Evolutionary conservation across 2,797 vertebrate species (phyloP).

Genomic region (Urophycis tenuis): DNA sequence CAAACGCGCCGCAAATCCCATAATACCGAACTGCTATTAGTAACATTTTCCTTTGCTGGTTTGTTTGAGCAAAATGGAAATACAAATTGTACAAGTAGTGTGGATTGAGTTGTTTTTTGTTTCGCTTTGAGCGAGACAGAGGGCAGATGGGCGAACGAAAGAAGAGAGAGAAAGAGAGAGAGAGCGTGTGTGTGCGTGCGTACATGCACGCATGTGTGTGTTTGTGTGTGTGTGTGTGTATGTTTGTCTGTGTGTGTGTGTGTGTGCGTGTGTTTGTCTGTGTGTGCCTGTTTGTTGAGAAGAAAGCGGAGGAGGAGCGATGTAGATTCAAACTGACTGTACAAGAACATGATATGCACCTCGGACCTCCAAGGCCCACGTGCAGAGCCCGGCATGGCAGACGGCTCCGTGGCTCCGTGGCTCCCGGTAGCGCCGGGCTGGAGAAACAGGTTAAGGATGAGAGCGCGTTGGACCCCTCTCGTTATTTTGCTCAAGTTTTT

Average conservation of each 20-base stretch:
- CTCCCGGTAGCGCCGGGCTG: background rate
- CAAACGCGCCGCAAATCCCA: constrained; percentile 9
- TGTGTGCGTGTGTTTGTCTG: background rate
- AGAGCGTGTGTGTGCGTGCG: background rate
- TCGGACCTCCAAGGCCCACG: background rate
- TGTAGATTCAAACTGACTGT: background rate
- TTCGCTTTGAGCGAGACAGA: background rate
- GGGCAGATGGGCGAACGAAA: background rate
- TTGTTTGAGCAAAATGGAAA: background rate
- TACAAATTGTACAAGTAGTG: background rate
- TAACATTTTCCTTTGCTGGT: background rate
- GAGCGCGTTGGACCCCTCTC: background rate
- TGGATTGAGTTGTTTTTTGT: background rate
- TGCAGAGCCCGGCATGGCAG: background rate
- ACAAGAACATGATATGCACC: background rate
- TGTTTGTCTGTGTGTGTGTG: background rate
- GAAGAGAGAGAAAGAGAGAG: background rate
- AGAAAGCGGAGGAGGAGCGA: background rate
- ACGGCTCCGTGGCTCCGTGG: background rate
- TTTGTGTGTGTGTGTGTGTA: background rate
- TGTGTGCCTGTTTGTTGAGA: background rate
- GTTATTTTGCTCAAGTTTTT: background rate
- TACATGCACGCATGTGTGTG: background rate
- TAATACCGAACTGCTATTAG: background rate
- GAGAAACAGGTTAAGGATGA: background rate